Evolutionary conservation across 2,113 vertebrate species (phyloP), one percentile per base, ranked within the genome.

Genomic region (Euleptes europaea): DNA sequence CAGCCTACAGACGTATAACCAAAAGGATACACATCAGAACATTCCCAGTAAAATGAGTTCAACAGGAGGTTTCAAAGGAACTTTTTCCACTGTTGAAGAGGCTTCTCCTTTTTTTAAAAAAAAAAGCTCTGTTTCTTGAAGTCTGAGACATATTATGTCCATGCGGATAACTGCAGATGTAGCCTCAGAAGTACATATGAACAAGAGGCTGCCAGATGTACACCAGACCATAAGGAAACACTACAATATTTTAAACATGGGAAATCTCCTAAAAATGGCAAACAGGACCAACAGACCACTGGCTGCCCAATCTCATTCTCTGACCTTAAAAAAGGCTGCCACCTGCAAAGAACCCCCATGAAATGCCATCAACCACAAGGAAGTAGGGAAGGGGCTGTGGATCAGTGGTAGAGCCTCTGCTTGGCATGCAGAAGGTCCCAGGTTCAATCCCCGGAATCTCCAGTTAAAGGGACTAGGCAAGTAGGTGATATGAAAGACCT

Each of bases 41-140:
- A 80, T 13, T 75, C 78, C 51, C 72, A 83, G 35, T 87, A 40
- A 14, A 84, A 2, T 74, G 57, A 90, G 78, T 0, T 71, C 0
- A 71, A 47, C 31, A 87, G 60, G 70, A 83, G 88, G 17, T 57
- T n/a, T 8, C 17, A 85, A 38, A 84, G 31, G 31, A 47, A 87
- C 9, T 47, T 44, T 78, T 54, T 81, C 4, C 14, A 23, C 42
- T 19, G 65, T 4, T 51, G 23, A 40, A 51, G n/a, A 2, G 5
- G 38, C 26, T 14, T 75, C 28, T n/a, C n/a, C n/a, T n/a, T n/a
- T n/a, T n/a, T 63, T 14, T 33, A 71, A 69, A 47, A 74, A 67
- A 49, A 49, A 10, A 54, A 54, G 5, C 4, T 31, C 8, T 47
- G 8, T 14, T 11, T 15, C 21, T 47, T 63, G 38, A 71, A 44